Conservation (phyloP, 2,113 vertebrate genomes). For the Scomber colias region DNA sequence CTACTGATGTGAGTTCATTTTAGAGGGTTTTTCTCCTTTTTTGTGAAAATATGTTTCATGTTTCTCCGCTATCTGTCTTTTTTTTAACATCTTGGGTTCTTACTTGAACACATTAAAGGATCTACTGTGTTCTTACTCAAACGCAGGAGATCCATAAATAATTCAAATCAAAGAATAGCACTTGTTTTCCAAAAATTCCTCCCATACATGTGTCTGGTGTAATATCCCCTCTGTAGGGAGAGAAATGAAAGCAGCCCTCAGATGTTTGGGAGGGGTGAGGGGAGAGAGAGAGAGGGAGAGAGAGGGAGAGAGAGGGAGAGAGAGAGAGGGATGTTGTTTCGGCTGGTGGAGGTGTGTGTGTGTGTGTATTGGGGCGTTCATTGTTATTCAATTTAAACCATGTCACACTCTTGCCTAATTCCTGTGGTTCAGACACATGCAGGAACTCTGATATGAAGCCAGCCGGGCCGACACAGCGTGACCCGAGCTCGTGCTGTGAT, state of each 20-base stretch:
- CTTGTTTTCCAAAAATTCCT: constrained; percentile 64
- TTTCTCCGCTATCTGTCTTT: not conserved
- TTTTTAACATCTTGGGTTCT: constrained; percentile 1
- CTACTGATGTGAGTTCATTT: not conserved
- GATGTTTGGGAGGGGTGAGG: not conserved
- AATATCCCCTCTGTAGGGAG: constrained; percentile 42
- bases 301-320: not conserved
- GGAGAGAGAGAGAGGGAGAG: not conserved
- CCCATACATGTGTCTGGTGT: constrained; percentile 59
- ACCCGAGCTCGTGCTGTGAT: not conserved
- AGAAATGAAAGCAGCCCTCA: constrained; percentile 49
- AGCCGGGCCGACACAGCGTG: not conserved
- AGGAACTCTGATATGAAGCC: constrained; percentile 57
- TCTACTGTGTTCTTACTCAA: too few relatives aligned
- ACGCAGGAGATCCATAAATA: constrained; percentile 21
- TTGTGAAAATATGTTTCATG: not conserved
- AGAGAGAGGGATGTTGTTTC: not conserved
- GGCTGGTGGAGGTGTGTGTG: not conserved
- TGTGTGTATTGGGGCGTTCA: constrained; percentile 10
- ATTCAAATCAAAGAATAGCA: constrained; percentile 7
- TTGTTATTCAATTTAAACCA: constrained; percentile 59
- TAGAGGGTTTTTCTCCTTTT: not conserved
- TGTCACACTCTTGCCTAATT: constrained; percentile 54
- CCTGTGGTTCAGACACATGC: constrained; percentile 53
- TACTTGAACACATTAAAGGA: not conserved